A percentile compares a stretch with the other conserved stretches of the same genome.
phyloP scores from a whole-genome alignment of 2,888 invertebrate genomes.

The Ectobius pallidus region DNA sequence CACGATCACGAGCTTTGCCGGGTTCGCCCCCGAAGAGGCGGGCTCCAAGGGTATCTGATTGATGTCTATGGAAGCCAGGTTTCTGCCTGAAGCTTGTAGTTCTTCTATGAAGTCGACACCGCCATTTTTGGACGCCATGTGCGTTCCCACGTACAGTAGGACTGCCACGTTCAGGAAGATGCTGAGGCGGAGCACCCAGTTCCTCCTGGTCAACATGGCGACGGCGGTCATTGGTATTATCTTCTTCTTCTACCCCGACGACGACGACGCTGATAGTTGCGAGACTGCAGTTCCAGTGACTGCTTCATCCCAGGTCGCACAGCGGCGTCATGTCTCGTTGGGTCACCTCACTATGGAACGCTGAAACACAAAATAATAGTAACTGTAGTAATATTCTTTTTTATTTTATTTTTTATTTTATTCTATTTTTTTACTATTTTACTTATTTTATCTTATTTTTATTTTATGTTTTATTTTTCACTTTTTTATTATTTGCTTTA shows the following conservation, averaged over 20 bases:
- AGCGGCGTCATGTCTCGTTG: conserved; percentile 12
- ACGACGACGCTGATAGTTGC: conserved; percentile 29
- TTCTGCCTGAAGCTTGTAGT: conserved; percentile 55
- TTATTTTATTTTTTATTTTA: no score
- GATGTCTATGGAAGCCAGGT: conserved; percentile 54
- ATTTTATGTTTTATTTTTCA: no score
- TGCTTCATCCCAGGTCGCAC: conserved; percentile 30
- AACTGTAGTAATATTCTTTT: no score
- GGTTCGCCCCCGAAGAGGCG: not conserved
- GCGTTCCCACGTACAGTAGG: conserved; percentile 73
- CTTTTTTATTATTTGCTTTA: no score
- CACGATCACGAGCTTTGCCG: not conserved
- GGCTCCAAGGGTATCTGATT: conserved; percentile 21
- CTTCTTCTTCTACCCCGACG: conserved; percentile 25
- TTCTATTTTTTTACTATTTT: no score
- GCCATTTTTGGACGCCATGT: conserved; percentile 55
- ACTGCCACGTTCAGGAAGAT: conserved; percentile 75
- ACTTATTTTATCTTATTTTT: no score
- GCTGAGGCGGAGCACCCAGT: conserved; percentile 75
- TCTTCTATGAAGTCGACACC: conserved; percentile 49
- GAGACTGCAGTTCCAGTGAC: conserved; percentile 20
- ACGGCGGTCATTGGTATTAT: not conserved
- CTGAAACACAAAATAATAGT: not conserved
- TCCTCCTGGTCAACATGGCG: conserved; percentile 61
- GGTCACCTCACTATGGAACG: conserved; percentile 3